Conservation (phyloP, 64 coral and sea anemone genomes). For the Catalaphyllia jardinei region DNA sequence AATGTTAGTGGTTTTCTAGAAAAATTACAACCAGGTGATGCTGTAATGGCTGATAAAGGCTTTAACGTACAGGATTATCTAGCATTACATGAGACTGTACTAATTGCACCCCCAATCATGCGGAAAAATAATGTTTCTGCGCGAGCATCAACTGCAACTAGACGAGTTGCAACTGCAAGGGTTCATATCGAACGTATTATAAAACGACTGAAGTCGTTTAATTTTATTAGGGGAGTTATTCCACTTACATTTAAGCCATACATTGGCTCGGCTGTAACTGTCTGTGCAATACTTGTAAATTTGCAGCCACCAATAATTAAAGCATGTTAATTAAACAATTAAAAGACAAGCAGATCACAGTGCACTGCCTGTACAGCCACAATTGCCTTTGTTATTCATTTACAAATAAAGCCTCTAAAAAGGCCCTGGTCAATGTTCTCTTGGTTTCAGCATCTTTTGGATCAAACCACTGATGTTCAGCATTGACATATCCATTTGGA, state of each 20-base stretch:
- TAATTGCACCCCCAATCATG: constrained; percentile 38
- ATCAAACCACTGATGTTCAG: constrained; percentile 53
- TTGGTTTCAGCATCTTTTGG: constrained; percentile 17
- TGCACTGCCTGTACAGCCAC: no score
- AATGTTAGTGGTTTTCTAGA: constrained; percentile 29
- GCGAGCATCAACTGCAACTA: constrained; percentile 16
- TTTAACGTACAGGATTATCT: constrained; percentile 26
- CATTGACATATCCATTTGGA: constrained; percentile 38
- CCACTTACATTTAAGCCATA: constrained; percentile 28
- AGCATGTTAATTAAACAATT: constrained; percentile 34
- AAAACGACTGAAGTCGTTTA: constrained; percentile 43
- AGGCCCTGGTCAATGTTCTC: constrained; percentile 20
- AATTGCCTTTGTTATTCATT: neutral
- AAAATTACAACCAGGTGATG: constrained; percentile 18
- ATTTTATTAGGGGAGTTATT: constrained; percentile 57
- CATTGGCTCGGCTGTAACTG: constrained; percentile 65
- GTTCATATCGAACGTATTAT: constrained; percentile 65
- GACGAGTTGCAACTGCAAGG: constrained; percentile 46
- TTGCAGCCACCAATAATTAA: constrained; percentile 54
- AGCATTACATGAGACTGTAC: constrained; percentile 24
- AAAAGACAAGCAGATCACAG: neutral
- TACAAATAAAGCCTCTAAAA: constrained; percentile 32
- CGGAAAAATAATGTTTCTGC: constrained; percentile 15
- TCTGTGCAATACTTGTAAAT: constrained; percentile 76
- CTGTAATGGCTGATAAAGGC: constrained; percentile 41